Conservation (phyloP, 2,797 vertebrate genomes). For the Gallinago solitaria region DNA sequence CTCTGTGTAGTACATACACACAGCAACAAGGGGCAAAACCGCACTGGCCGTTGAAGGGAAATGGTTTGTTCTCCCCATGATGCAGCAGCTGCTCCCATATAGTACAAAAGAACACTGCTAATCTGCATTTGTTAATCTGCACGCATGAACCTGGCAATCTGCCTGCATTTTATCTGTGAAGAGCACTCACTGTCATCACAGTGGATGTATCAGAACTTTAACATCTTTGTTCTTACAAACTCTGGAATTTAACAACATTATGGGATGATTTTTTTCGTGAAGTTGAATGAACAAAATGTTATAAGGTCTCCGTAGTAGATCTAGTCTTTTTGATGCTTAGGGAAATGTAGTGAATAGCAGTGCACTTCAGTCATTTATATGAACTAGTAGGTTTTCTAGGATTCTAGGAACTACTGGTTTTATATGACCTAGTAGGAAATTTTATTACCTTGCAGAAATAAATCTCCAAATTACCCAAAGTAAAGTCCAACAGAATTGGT, state of each 20-base stretch:
- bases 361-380: background rate
- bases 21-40: background rate
- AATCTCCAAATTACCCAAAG: background rate
- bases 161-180: background rate
- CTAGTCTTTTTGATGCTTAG: background rate
- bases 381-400: background rate
- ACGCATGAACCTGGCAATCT: background rate
- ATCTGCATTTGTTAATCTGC: slow-evolving; percentile 12
- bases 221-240: background rate
- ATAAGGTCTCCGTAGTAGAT: background rate
- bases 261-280: background rate
- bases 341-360: background rate
- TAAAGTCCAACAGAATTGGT: background rate
- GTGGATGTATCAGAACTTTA: background rate
- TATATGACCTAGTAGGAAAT: background rate
- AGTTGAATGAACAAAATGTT: background rate
- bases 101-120: background rate
- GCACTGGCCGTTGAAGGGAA: background rate
- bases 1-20: background rate
- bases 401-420: background rate
- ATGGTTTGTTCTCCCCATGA: background rate
- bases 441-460: background rate
- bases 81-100: background rate
- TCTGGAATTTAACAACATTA: background rate
- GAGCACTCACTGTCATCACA: background rate